These are phyloP conservation scores for Sebastes minor DNA, from an alignment of 2,797 vertebrate genomes.

Conservation along the genomic window DNA sequence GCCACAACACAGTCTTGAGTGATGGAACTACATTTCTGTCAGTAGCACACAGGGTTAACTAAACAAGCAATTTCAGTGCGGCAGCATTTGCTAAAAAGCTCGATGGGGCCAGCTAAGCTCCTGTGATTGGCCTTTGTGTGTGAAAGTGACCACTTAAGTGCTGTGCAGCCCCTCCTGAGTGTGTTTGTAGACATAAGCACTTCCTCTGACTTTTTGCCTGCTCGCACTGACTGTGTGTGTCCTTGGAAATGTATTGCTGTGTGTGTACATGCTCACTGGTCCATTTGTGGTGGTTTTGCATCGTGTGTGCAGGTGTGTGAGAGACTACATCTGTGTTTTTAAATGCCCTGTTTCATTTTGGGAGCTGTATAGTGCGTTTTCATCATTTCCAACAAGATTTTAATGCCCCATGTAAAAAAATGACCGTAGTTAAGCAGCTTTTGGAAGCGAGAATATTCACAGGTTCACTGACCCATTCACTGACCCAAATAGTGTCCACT, in stretches of 20 bases:
- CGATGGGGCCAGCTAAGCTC: slow-evolving; percentile 69
- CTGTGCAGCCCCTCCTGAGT: slow-evolving; percentile 51
- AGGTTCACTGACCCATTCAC: neutral
- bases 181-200: slow-evolving; percentile 71
- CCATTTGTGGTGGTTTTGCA: slow-evolving; percentile 24
- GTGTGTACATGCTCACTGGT: slow-evolving; percentile 20
- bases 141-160: slow-evolving; percentile 71
- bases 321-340: neutral
- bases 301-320: slow-evolving; percentile 12
- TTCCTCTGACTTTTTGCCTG: slow-evolving; percentile 69
- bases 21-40: slow-evolving; percentile 22
- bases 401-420: neutral
- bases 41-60: slow-evolving; percentile 41
- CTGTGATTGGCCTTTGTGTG: slow-evolving; percentile 71
- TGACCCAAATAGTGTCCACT: neutral
- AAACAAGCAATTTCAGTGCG: slow-evolving; percentile 45
- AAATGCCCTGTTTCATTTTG: neutral
- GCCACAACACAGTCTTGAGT: slow-evolving; percentile 26
- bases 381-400: neutral
- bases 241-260: slow-evolving; percentile 30
- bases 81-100: slow-evolving; percentile 62
- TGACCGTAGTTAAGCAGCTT: neutral
- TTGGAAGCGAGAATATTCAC: neutral
- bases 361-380: neutral
- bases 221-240: slow-evolving; percentile 44